These are phyloP conservation scores for Penaeus indicus DNA, from an alignment of 1,140 invertebrate species.

Conservation along the genomic window DNA sequence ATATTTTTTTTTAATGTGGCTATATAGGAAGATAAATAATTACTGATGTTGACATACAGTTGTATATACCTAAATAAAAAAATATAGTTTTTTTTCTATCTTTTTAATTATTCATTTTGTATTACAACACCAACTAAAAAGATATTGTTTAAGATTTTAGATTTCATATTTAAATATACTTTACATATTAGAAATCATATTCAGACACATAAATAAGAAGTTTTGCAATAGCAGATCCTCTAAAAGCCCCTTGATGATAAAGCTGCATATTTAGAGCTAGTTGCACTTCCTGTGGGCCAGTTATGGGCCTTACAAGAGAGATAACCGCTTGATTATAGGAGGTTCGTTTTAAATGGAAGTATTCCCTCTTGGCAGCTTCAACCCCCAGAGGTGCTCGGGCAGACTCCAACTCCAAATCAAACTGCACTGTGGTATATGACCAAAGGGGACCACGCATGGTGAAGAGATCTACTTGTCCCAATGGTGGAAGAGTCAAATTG, in stretches of 20 bases:
- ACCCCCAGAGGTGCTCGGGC: slow-evolving; percentile 77
- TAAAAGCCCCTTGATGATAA: slow-evolving; percentile 78
- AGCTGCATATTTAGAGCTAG: slow-evolving; percentile 89
- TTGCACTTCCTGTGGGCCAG: slow-evolving; percentile 91
- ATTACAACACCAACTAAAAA: slow-evolving; percentile 19
- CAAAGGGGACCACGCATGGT: slow-evolving; percentile 86
- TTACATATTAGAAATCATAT: slow-evolving; percentile 78
- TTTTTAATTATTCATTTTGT: not conserved
- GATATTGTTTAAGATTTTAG: not conserved
- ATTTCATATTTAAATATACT: not conserved
- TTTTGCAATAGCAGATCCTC: slow-evolving; percentile 85
- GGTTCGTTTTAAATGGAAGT: slow-evolving; percentile 76
- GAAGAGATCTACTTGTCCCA: slow-evolving; percentile 83
- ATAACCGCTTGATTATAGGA: slow-evolving; percentile 80
- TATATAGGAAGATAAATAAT: not conserved
- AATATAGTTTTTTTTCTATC: not conserved
- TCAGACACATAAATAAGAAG: slow-evolving; percentile 88
- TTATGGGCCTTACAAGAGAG: slow-evolving; percentile 78
- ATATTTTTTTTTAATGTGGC: not conserved
- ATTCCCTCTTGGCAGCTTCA: slow-evolving; percentile 76
- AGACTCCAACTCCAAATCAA: slow-evolving; percentile 80
- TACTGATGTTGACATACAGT: not conserved
- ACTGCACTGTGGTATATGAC: slow-evolving; percentile 79
- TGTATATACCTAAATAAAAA: not conserved
- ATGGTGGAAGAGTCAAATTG: slow-evolving; percentile 81